A percentile compares a stretch with the other conserved stretches of the same genome.
Conservation (phyloP, 1,140 invertebrate genomes). For the Leptestheria dahalacensis region DNA sequence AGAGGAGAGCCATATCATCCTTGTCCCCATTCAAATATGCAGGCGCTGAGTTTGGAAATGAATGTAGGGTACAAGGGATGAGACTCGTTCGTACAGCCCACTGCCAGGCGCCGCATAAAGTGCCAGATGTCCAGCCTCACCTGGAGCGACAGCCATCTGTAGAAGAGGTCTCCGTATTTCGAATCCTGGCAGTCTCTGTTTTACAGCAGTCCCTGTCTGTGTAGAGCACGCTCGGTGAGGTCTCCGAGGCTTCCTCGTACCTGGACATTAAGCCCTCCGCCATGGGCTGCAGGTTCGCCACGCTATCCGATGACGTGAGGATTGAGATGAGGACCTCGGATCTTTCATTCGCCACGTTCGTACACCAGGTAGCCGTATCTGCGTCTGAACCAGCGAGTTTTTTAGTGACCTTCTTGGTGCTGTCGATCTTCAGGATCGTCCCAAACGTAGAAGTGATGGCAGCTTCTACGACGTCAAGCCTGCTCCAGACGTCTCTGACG, state of each 20-base stretch:
- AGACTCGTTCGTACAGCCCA: slow-evolving; percentile 2
- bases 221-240: not conserved
- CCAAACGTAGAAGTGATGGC: not conserved
- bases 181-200: not conserved
- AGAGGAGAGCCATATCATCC: not conserved
- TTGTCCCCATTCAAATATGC: slow-evolving; percentile 9
- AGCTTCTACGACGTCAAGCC: not conserved
- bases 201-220: slow-evolving; percentile 13
- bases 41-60: not conserved
- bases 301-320: not conserved
- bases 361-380: not conserved
- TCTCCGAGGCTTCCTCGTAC: not conserved
- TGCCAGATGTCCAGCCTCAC: slow-evolving; percentile 4
- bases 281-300: not conserved
- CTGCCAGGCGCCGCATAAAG: slow-evolving; percentile 8
- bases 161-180: not conserved
- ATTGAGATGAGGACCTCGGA: not conserved
- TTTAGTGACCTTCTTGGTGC: not conserved
- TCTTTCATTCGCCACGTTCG: not conserved
- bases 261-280: not conserved
- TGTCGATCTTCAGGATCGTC: not conserved
- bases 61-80: slow-evolving; percentile 9
- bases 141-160: not conserved
- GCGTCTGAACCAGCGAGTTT: not conserved
- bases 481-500: not conserved